Evolutionary conservation across 2,888 invertebrate genomes (phyloP), one percentile per base, ranked within the genome.

Genomic region (Melinaea menophilus): DNA sequence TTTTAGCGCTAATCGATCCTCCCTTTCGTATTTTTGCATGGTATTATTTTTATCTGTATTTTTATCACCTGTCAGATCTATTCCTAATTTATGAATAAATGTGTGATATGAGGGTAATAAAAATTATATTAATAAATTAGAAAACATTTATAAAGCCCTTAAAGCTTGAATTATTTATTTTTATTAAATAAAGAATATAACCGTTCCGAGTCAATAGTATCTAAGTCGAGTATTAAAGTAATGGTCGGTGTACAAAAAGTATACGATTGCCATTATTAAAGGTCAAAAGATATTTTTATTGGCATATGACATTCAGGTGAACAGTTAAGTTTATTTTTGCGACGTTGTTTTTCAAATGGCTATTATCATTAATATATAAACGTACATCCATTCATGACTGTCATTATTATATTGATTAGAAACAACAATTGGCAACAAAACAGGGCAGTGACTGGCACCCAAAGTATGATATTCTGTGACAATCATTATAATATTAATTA

Each of bases 401-500:
- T 73, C 71, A 72, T 72, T 71, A 70, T 71, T 65, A 72, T 75
- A 75, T 75, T 72, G 70, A 67, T 41, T 73, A 72, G 73, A 72
- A 63, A 68, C 66, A 22, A 22, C 22, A 22, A 22, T 47, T 48
- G 55, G 56, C 56, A 60, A 58, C 48, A 58, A 56, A 35, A 13
- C n/a, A 57, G 7, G 41, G 51, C 65, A 65, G 58, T 62, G 61
- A 66, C 9, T 41, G 11, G 9, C 11, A 41, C 41, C 41, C 9
- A 41, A 9, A 41, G 41, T 41, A 41, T 11, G 41, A 41, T 22
- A 22, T 22, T 22, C 22, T 22, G 22, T 22, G 22, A 22, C 22
- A 22, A 22, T 22, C 22, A 22, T 22, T 22, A 22, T 22, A 22
- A 22, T 22, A 22, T 22, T 22, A 22, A 22, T 22, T 22, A 22